Evolutionary conservation across 2,888 invertebrate species (phyloP).

Genomic region (Caenorhabditis afra): DNA sequence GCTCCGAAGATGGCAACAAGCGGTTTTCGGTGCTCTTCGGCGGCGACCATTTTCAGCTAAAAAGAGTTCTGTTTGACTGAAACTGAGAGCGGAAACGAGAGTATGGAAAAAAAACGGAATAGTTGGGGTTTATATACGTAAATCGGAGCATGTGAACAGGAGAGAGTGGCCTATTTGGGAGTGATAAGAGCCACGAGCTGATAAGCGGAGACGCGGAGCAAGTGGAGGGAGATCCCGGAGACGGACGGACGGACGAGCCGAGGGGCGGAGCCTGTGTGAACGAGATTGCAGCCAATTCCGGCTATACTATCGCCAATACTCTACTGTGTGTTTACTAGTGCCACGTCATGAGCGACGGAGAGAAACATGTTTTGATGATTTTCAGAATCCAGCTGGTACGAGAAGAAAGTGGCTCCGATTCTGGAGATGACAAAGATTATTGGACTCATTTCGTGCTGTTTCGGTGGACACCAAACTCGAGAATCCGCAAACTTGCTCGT

Average conservation of each 20-base stretch:
- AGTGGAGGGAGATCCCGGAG: not conserved
- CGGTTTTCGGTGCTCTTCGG: slow-evolving; percentile 14
- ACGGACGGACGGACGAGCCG: not conserved
- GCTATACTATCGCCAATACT: too few relatives aligned
- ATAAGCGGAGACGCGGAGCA: not conserved
- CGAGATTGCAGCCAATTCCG: too few relatives aligned
- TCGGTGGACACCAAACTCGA: slow-evolving; percentile 6
- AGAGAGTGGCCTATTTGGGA: slow-evolving; percentile 37
- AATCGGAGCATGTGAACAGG: slow-evolving; percentile 40
- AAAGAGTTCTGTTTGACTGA: not conserved
- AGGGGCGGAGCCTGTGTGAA: not conserved
- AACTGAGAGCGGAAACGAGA: not conserved
- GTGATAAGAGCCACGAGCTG: slow-evolving; percentile 18
- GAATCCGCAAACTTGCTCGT: not conserved
- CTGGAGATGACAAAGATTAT: slow-evolving; percentile 36
- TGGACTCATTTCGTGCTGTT: slow-evolving; percentile 17
- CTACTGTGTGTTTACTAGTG: too few relatives aligned
- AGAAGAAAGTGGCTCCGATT: not conserved
- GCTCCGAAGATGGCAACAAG: slow-evolving; percentile 74
- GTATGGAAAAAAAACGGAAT: not conserved
- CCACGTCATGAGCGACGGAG: too few relatives aligned
- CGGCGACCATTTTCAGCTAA: slow-evolving; percentile 16
- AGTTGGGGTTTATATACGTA: slow-evolving; percentile 29
- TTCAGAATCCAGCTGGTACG: not conserved
- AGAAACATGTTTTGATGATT: not conserved